phyloP scores from a whole-genome alignment of 1,140 invertebrate species.

The Dendrolimus punctatus region DNA sequence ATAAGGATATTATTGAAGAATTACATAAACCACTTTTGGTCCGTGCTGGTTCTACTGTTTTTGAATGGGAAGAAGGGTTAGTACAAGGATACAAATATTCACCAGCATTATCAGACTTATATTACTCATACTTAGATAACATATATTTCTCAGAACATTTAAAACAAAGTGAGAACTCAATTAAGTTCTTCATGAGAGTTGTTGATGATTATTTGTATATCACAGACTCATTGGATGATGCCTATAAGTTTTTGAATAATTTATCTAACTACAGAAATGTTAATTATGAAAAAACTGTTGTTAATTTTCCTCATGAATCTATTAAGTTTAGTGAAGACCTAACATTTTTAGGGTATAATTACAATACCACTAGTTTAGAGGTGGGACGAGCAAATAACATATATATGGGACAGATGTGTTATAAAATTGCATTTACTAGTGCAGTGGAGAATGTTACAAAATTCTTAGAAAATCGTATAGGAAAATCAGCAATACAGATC shows the following conservation, averaged over 20 bases:
- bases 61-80: slow-evolving; percentile 60
- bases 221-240: slow-evolving; percentile 52
- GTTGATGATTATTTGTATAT: slow-evolving; percentile 69
- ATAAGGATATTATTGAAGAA: slow-evolving; percentile 49
- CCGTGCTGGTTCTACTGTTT: slow-evolving; percentile 54
- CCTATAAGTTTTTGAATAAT: slow-evolving; percentile 44
- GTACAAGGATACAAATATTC: slow-evolving; percentile 68
- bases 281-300: slow-evolving; percentile 57
- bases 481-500: slow-evolving; percentile 57
- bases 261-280: slow-evolving; percentile 57
- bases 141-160: slow-evolving; percentile 45
- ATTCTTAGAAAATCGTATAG: slow-evolving; percentile 59
- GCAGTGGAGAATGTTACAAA: slow-evolving; percentile 37
- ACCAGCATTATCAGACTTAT: slow-evolving; percentile 63
- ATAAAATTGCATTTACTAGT: slow-evolving; percentile 58
- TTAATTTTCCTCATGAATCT: slow-evolving; percentile 47
- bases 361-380: slow-evolving; percentile 49
- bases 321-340: slow-evolving; percentile 43
- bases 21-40: slow-evolving; percentile 52
- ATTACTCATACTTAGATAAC: slow-evolving; percentile 55
- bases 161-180: slow-evolving; percentile 19
- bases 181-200: slow-evolving; percentile 53
- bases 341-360: slow-evolving; percentile 55
- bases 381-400: slow-evolving; percentile 51
- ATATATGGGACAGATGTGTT: slow-evolving; percentile 60